These are phyloP conservation scores for Maconellicoccus hirsutus DNA, from an alignment of 1,140 invertebrate species.

Conservation along the genomic window DNA sequence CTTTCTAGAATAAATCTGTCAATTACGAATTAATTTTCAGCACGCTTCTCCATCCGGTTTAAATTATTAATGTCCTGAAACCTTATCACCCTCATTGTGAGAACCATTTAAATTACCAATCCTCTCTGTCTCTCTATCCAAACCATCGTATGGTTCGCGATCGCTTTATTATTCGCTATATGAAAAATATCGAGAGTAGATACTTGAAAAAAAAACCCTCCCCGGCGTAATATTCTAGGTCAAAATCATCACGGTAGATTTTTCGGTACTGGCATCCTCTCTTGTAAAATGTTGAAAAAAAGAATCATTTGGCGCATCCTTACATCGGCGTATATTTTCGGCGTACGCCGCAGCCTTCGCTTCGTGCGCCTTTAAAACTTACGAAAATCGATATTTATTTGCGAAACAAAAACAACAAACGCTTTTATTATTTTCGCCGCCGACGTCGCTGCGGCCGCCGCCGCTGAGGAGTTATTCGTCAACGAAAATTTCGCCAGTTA, in stretches of 20 bases:
- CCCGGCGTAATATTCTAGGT: neutral
- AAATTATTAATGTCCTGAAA: constrained; percentile 17
- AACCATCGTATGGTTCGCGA: too few species aligned
- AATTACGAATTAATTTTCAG: constrained; percentile 18
- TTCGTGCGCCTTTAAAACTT: too few species aligned
- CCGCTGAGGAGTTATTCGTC: neutral
- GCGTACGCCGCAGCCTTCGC: too few species aligned
- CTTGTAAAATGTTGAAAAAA: too few species aligned
- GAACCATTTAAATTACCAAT: neutral
- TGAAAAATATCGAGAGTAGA: too few species aligned
- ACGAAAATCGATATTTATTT: constrained; percentile 4
- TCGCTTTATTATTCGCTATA: too few species aligned
- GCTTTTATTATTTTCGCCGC: neutral
- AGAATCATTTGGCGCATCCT: too few species aligned
- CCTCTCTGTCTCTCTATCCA: too few species aligned
- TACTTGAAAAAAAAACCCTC: too few species aligned
- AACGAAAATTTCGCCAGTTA: neutral
- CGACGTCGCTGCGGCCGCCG: neutral
- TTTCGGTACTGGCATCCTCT: neutral
- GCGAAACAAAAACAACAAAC: constrained; percentile 2
- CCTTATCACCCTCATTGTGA: constrained; percentile 9
- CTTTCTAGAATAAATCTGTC: neutral
- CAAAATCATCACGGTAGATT: neutral
- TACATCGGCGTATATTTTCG: too few species aligned
- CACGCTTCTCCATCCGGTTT: constrained; percentile 19